A percentile compares a stretch with the other conserved stretches of the same genome.
These are phyloP conservation scores for Hyperoplus immaculatus DNA, from an alignment of 2,797 vertebrate genomes.

Conservation along the genomic window DNA sequence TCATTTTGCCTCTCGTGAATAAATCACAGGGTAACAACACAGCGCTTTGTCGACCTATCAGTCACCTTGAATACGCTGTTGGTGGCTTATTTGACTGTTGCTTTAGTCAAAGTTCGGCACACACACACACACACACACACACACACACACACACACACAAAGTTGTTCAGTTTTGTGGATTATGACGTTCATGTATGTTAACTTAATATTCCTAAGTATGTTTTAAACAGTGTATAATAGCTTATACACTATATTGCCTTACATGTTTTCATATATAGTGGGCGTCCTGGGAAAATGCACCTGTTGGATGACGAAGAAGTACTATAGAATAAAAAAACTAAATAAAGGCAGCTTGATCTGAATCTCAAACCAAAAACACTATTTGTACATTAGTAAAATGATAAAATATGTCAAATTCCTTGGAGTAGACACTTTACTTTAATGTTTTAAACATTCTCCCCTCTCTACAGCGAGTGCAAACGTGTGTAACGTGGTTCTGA, in stretches of 20 bases:
- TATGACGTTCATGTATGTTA: neutral
- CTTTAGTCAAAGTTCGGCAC: conserved; percentile 1
- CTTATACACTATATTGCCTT: no score
- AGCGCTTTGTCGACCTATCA: conserved; percentile 29
- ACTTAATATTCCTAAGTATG: no score
- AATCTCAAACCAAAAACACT: neutral
- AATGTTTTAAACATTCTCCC: neutral
- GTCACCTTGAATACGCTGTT: conserved; percentile 25
- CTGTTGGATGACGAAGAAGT: no score
- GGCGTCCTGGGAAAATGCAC: no score
- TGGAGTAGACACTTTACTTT: neutral
- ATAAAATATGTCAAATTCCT: conserved; percentile 15
- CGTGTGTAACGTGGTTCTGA: conserved; percentile 95
- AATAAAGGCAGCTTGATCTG: neutral
- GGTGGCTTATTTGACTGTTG: conserved; percentile 8
- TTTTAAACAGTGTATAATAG: no score
- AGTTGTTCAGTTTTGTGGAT: neutral
- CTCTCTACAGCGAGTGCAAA: conserved; percentile 89
- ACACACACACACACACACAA: neutral
- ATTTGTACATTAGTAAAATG: conserved; percentile 39
- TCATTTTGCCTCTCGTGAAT: conserved; percentile 65
- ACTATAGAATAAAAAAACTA: neutral
- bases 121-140: neutral
- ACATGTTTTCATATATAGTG: no score
- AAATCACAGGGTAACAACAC: conserved; percentile 48